phyloP scores from a whole-genome alignment of 2,113 vertebrate genomes.

The Prunella himalayana region DNA sequence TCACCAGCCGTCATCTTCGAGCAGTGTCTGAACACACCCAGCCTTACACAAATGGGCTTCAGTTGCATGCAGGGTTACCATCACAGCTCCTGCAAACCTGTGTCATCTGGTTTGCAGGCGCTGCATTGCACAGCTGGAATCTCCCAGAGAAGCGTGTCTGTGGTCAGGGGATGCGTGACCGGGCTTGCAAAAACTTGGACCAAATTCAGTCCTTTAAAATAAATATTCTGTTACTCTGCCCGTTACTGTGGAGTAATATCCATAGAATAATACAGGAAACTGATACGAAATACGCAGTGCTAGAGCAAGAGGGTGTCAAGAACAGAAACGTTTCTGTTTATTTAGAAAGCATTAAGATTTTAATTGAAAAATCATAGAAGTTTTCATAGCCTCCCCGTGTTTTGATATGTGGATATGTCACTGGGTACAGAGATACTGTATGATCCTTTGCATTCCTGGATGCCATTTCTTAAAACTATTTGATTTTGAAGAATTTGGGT shows the following conservation, averaged over 20 bases:
- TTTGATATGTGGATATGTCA: background rate
- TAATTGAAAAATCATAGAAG: background rate
- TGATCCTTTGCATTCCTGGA: background rate
- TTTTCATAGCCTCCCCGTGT: background rate
- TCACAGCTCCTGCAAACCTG: background rate
- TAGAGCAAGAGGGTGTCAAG: background rate
- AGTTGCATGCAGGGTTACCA: background rate
- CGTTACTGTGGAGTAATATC: background rate
- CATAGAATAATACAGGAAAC: background rate
- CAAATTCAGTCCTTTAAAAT: background rate
- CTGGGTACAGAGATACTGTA: background rate
- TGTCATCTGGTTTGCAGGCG: background rate
- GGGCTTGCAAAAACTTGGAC: background rate
- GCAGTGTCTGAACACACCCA: fast-evolving
- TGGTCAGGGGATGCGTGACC: background rate
- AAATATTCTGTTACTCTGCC: background rate
- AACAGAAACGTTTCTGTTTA: background rate
- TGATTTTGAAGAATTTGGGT: background rate
- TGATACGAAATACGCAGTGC: background rate
- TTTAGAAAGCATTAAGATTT: background rate
- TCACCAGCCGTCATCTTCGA: fast-evolving
- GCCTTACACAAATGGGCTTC: background rate
- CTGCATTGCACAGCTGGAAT: fast-evolving
- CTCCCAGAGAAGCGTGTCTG: background rate
- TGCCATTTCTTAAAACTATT: background rate